A percentile compares a stretch with the other conserved stretches of the same genome.
phyloP scores from a whole-genome alignment of 2,113 vertebrate genomes.

The Thunnus maccoyii region DNA sequence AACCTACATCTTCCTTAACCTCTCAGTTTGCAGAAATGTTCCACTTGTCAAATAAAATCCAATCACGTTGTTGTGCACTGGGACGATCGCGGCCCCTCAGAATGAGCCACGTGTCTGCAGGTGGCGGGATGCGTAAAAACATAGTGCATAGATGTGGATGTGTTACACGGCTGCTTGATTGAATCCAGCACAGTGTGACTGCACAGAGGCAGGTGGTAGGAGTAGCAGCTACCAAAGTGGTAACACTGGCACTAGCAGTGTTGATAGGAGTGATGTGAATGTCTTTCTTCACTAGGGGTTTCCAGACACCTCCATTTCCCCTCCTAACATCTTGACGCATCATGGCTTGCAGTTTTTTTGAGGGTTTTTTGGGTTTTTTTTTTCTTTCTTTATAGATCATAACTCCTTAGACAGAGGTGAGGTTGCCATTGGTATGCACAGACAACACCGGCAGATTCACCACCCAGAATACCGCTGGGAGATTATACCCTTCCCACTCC shows the following conservation, averaged over 20 bases:
- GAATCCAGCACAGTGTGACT: slow-evolving; percentile 59
- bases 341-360: not conserved
- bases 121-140: slow-evolving; percentile 39
- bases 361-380: too few species aligned
- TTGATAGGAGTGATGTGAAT: slow-evolving; percentile 41
- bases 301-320: slow-evolving; percentile 31
- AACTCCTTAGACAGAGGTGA: slow-evolving; percentile 70
- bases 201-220: slow-evolving; percentile 45
- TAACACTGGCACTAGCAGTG: slow-evolving; percentile 23
- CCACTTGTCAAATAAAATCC: slow-evolving; percentile 42
- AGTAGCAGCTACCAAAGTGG: slow-evolving; percentile 40
- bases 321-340: slow-evolving; percentile 32
- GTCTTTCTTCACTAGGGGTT: slow-evolving; percentile 46
- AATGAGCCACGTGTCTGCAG: slow-evolving; percentile 32
- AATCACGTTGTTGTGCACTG: not conserved
- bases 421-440: slow-evolving; percentile 79
- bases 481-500: slow-evolving; percentile 78
- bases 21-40: slow-evolving; percentile 12
- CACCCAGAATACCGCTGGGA: slow-evolving; percentile 77
- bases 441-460: slow-evolving; percentile 68
- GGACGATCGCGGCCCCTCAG: slow-evolving; percentile 1
- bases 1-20: slow-evolving; percentile 41
- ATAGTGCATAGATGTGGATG: slow-evolving; percentile 19
- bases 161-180: slow-evolving; percentile 62
- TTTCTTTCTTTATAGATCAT: slow-evolving; percentile 46